Conservation (phyloP, 2,113 vertebrate species). For the Saguinus imperator region DNA sequence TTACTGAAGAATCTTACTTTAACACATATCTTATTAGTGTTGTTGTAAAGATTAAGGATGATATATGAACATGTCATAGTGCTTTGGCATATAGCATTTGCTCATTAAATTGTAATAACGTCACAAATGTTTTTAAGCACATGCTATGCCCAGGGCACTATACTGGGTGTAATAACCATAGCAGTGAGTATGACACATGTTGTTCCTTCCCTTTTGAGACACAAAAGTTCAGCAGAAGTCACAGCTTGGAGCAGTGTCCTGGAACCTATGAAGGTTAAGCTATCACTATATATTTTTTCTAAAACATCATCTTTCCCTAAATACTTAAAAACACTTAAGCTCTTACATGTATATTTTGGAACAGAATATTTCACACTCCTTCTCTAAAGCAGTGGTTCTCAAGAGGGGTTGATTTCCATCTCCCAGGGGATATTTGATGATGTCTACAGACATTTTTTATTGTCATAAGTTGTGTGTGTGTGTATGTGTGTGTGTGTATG, state of each 20-base stretch:
- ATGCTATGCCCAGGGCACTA: neutral
- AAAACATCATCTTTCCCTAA: neutral
- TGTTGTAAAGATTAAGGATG: neutral
- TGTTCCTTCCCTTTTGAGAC: neutral
- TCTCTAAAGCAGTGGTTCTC: conserved; percentile 8
- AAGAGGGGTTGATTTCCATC: neutral
- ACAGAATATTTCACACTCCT: neutral
- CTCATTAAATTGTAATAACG: neutral
- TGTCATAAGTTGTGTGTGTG: neutral
- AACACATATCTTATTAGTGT: neutral
- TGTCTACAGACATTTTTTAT: neutral
- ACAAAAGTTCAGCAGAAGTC: neutral
- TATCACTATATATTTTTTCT: neutral
- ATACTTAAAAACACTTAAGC: neutral
- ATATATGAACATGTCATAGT: neutral
- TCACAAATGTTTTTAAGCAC: neutral
- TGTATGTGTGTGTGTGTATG: rapidly evolving
- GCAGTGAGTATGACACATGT: neutral
- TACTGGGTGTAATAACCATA: neutral
- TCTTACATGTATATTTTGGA: neutral
- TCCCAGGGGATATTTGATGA: neutral
- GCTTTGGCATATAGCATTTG: neutral
- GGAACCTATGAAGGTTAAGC: neutral
- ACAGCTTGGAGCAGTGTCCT: neutral
- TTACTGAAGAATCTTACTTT: neutral